Evolutionary conservation across 2,113 vertebrate genomes (phyloP).

Genomic region (Siniperca knerii): DNA sequence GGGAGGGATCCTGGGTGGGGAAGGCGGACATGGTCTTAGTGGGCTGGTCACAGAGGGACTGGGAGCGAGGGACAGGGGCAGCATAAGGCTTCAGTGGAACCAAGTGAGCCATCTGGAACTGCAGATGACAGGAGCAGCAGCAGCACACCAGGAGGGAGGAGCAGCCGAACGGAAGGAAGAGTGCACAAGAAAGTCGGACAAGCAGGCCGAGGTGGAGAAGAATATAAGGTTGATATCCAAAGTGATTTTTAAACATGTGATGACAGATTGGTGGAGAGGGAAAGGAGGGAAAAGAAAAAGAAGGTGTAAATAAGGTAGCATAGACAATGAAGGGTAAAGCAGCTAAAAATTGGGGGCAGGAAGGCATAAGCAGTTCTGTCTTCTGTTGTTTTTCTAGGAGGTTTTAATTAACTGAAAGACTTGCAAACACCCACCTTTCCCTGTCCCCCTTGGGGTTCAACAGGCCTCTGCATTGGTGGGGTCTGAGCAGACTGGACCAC

Average conservation of each 20-base stretch:
- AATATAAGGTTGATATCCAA: slow-evolving; percentile 26
- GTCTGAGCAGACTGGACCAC: slow-evolving; percentile 86
- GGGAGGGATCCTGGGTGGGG: slow-evolving; percentile 88
- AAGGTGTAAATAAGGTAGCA: slow-evolving; percentile 46
- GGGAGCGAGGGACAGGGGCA: slow-evolving; percentile 92
- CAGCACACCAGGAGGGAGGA: slow-evolving; percentile 36
- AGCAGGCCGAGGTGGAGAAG: slow-evolving; percentile 44
- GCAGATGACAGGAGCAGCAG: slow-evolving; percentile 55
- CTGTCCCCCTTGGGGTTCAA: slow-evolving; percentile 93
- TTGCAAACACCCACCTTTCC: slow-evolving; percentile 87
- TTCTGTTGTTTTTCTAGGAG: neutral
- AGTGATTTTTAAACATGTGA: neutral
- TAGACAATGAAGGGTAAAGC: slow-evolving; percentile 31
- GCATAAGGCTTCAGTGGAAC: slow-evolving; percentile 94
- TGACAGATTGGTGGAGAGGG: slow-evolving; percentile 25
- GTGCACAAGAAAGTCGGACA: slow-evolving; percentile 37
- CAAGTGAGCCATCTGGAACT: slow-evolving; percentile 94
- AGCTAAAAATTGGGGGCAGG: slow-evolving; percentile 32
- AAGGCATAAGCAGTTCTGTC: slow-evolving; percentile 6
- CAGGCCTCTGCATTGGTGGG: slow-evolving; percentile 94
- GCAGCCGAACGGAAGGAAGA: slow-evolving; percentile 56
- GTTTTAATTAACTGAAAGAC: neutral
- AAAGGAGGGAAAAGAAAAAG: slow-evolving; percentile 32
- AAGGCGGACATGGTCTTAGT: slow-evolving; percentile 93
- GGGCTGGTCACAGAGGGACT: slow-evolving; percentile 95